Evolutionary conservation across 2,113 vertebrate species (phyloP), one percentile per base, ranked within the genome.

Genomic region (Cettia cetti): DNA sequence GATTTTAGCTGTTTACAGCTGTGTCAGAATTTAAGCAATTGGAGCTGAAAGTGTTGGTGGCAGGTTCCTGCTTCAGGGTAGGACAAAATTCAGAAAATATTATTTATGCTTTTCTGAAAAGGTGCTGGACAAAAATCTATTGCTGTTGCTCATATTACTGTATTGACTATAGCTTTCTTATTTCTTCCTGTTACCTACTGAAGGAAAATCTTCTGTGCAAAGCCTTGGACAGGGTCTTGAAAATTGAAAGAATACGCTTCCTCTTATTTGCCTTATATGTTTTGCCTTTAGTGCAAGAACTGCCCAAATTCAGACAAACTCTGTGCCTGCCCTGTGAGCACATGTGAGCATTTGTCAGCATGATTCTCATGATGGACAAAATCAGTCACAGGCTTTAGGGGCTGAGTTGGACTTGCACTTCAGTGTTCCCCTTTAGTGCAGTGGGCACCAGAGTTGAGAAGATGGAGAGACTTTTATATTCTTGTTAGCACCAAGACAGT

Each of bases 221-320:
- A 76, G 24, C 54, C 27, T 68, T 54, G 64, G 24, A 40, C 31
- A 60, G 21, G 23, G 15, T 44, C 57, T 68, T 83, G 61, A 86
- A 74, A 50, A 65, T 2, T 6, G 47, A 71, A 76, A 80, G 28
- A 52, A 77, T 37, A 50, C 0, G 0, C 8, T 81, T 19, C 21
- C 31, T 83, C 37, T 61, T 39, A 52, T 76, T 61, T 87, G 22
- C 56, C 23, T 72, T 26, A 39, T 39, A 53, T 21, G 4, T 63
- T 77, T 91, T 69, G 23, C 24, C 28, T 68, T 72, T 42, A 53
- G 45, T 63, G 12, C 9, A 68, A 80, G 42, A 83, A 39, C 18
- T 30, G 21, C 11, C 31, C 20, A n/a, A 71, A 71, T 71, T 84
- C 59, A 80, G 53, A 37, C 13, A 76, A 72, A 15, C 18, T 52